A percentile compares a stretch with the other conserved stretches of the same genome.
phyloP scores from a whole-genome alignment of 2,888 invertebrate genomes.

The Ecliptopera silaceata region DNA sequence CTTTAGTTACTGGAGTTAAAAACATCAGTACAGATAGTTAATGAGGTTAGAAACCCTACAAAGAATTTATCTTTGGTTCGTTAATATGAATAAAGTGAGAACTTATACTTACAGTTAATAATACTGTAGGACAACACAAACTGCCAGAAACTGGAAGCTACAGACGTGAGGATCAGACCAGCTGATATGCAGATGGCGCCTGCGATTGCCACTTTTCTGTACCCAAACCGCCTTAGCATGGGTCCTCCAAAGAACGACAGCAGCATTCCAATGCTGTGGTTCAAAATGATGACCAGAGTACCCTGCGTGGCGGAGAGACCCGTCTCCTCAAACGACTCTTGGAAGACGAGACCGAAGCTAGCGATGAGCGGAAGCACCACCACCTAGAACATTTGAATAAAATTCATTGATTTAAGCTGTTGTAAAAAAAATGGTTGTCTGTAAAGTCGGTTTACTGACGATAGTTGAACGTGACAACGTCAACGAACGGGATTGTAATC shows the following conservation, averaged over 20 bases:
- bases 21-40: no score
- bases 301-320: conserved; percentile 84
- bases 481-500: no score
- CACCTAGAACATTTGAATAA: conserved; percentile 61
- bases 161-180: conserved; percentile 84
- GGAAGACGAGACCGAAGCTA: conserved; percentile 86
- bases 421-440: no score
- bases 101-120: conserved; percentile 84
- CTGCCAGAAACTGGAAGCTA: conserved; percentile 79
- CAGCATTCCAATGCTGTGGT: conserved; percentile 87
- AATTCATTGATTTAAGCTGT: no score
- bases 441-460: no score
- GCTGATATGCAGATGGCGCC: conserved; percentile 80
- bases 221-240: conserved; percentile 83
- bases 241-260: conserved; percentile 86
- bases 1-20: no score
- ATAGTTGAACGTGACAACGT: no score
- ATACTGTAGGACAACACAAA: conserved; percentile 87
- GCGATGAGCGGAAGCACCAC: conserved; percentile 84
- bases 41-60: no score
- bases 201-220: conserved; percentile 84
- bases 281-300: conserved; percentile 85
- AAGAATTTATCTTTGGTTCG: no score
- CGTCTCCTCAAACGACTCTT: conserved; percentile 83
- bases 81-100: no score